Percentiles rank a stretch among this genome's conserved stretches.
Conservation (phyloP, 1,140 invertebrate species). For the Rhyzopertha dominica region DNA sequence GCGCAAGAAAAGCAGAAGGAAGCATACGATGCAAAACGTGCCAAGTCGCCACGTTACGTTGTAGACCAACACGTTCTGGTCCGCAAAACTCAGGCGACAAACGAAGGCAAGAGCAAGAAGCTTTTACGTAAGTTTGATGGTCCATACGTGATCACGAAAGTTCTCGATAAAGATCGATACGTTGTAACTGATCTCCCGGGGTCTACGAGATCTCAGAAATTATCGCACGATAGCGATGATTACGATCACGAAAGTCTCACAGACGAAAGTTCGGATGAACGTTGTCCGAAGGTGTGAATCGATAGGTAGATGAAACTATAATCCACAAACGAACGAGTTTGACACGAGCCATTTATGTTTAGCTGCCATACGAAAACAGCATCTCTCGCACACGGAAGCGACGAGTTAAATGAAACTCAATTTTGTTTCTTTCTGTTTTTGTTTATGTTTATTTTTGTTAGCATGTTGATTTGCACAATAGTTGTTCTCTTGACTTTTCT, state of each 20-base stretch:
- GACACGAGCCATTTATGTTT: too few relatives aligned
- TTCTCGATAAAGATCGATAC: too few relatives aligned
- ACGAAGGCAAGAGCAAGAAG: conserved; percentile 13
- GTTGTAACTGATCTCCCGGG: conserved; percentile 23
- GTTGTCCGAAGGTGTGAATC: too few relatives aligned
- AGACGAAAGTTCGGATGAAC: too few relatives aligned
- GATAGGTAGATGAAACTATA: too few relatives aligned
- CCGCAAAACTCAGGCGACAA: neutral
- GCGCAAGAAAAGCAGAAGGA: neutral
- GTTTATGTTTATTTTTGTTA: too few relatives aligned
- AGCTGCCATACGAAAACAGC: too few relatives aligned
- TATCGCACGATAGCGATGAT: conserved; percentile 21
- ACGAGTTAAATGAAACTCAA: too few relatives aligned
- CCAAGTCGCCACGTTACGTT: neutral
- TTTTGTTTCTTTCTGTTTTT: too few relatives aligned
- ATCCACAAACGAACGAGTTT: neutral
- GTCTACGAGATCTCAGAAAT: conserved; percentile 17
- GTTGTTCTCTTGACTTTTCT: too few relatives aligned
- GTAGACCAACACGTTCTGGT: neutral
- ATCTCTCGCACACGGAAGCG: too few relatives aligned
- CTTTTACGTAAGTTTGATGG: conserved; percentile 23
- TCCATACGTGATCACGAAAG: conserved; percentile 24
- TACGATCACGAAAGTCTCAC: conserved; percentile 13
- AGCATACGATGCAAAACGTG: neutral
- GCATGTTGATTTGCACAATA: too few relatives aligned